Evolutionary conservation across 2,797 vertebrate species (phyloP).

Genomic region (Neostethus bicornis): DNA sequence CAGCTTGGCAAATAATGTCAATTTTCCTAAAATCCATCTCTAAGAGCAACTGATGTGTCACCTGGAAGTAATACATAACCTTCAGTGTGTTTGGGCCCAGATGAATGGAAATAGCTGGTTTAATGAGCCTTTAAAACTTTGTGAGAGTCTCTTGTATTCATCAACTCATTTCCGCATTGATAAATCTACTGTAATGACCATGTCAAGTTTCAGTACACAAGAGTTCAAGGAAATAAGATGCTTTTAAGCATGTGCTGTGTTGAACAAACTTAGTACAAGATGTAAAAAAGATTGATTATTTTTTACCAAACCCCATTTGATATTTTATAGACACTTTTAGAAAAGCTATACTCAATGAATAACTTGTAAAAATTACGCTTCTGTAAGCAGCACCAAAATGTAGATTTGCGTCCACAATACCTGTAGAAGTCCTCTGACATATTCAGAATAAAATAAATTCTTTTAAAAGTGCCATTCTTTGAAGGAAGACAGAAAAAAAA

Average conservation of each 20-base stretch:
- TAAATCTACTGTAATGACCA: constrained; percentile 15
- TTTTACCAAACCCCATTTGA: no score
- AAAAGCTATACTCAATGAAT: no score
- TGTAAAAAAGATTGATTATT: no score
- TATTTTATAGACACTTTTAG: no score
- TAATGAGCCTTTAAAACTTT: background rate
- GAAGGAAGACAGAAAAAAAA: no score
- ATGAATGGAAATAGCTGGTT: background rate
- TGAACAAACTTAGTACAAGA: no score
- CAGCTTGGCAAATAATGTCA: background rate
- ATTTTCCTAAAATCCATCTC: background rate
- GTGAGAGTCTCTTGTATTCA: constrained; percentile 1
- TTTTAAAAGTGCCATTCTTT: no score
- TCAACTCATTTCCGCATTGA: constrained; percentile 16
- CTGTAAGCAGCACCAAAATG: no score
- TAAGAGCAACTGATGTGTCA: background rate
- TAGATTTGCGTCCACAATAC: no score
- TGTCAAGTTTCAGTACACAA: constrained; percentile 28
- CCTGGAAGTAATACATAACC: background rate
- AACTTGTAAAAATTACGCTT: no score
- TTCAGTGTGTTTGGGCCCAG: background rate
- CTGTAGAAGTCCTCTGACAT: no score
- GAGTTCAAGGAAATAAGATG: background rate
- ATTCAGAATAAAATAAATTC: no score
- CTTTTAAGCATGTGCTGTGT: background rate